Evolutionary conservation across 2,888 invertebrate species (phyloP), one percentile per base, ranked within the genome.

Genomic region (Andricus curvator): DNA sequence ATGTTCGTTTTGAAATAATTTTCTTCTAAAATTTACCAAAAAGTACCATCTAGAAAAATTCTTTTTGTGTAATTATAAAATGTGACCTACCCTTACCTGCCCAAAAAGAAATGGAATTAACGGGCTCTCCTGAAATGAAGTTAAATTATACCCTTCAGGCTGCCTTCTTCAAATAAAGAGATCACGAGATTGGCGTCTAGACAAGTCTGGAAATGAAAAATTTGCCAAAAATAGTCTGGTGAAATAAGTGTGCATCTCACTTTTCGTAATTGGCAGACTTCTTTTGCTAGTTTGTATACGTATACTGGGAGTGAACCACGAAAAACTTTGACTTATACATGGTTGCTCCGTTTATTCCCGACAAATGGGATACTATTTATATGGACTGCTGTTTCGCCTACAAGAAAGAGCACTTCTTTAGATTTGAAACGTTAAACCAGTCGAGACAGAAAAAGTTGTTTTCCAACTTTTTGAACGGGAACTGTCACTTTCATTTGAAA

Each of bases 241-340:
- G 33, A 51, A 74, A 56, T 74, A 74, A 74, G 56, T 74, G 33
- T 51, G 74, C 56, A 74, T 56, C 56, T 80, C 81, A 67, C 70
- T 78, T 70, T 67, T 65, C 41, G 80, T 81, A 84, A 84, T 84
- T 84, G 83, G 80, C 77, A 60, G 79, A 80, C 76, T 82, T 81
- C 81, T 82, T 82, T 68, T 64, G 64, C 22, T 41, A n/a, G 56
- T 48, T 62, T 48, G 41, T 51, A 77, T 66, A 37, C 37, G 8
- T 37, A 41, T 66, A 60, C n/a, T 41, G 51, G 44, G 20, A 29
- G 25, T 60, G 80, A 66, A 60, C 11, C 67, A 48, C 44, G 44
- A 77, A 77, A 77, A 77, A 77, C 11, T 62, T 64, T 48, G 77
- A 77, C 74, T 74, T 74, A 74, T 56, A 37, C 33, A 74, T 33